Evolutionary conservation across 2,113 vertebrate species (phyloP).

Genomic region (Dicentrarchus labrax): DNA sequence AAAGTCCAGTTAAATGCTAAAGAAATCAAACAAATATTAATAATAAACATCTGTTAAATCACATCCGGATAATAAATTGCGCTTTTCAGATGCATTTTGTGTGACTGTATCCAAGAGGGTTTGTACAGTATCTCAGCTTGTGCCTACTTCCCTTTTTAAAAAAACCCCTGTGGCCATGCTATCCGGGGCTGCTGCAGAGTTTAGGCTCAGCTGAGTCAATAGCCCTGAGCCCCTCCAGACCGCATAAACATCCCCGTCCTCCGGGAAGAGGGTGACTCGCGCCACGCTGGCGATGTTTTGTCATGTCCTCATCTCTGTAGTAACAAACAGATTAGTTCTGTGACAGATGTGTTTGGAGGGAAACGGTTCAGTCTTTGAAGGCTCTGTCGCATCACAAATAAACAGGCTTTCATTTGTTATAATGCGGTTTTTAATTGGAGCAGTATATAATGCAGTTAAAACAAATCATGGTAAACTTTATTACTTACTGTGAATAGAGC

Average conservation of each 20-base stretch:
- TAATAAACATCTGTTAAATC: constrained; percentile 15
- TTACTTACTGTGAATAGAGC: background rate
- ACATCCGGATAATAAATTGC: background rate
- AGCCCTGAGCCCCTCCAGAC: constrained; percentile 55
- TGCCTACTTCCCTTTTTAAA: constrained; percentile 19
- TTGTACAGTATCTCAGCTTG: constrained; percentile 33
- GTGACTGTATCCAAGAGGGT: background rate
- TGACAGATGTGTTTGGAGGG: constrained; percentile 56
- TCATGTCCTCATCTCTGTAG: constrained; percentile 65
- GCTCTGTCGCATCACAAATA: constrained; percentile 35
- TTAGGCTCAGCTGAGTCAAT: constrained; percentile 74
- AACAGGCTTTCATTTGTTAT: constrained; percentile 25
- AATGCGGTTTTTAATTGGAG: constrained; percentile 13
- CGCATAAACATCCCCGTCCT: constrained; percentile 65
- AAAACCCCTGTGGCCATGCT: background rate
- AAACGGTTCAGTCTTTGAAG: background rate
- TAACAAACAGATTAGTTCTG: constrained; percentile 69
- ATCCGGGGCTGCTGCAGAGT: constrained; percentile 40
- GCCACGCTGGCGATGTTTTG: constrained; percentile 62
- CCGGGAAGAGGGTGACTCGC: constrained; percentile 62
- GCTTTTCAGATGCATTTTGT: constrained; percentile 10
- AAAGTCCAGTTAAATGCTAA: background rate
- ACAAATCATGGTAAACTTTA: background rate
- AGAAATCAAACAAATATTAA: background rate
- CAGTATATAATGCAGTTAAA: background rate